phyloP scores from a whole-genome alignment of 2,888 invertebrate species.

The Dyspetes luteomarginatus region DNA sequence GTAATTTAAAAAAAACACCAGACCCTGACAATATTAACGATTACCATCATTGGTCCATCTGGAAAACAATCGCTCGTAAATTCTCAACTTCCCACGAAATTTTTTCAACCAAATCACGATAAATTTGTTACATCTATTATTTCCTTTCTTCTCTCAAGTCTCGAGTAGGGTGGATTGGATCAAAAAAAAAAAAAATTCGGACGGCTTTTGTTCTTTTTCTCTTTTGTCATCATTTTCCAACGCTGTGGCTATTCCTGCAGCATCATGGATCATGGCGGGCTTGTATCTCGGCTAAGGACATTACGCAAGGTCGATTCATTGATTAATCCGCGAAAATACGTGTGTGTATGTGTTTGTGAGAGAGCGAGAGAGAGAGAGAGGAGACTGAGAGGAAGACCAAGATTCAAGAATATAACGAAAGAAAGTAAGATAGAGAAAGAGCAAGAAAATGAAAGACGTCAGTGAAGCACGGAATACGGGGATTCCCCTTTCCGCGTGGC shows the following conservation, averaged over 20 bases:
- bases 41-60: not conserved
- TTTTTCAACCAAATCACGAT: not conserved
- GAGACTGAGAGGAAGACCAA: slow-evolving; percentile 13
- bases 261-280: slow-evolving; percentile 43
- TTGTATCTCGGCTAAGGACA: slow-evolving; percentile 55
- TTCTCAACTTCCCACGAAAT: not conserved
- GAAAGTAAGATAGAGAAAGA: too few relatives aligned
- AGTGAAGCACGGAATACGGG: slow-evolving; percentile 13
- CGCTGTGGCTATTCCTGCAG: not conserved
- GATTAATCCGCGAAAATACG: slow-evolving; percentile 64
- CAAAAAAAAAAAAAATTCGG: not conserved
- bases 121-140: not conserved
- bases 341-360: slow-evolving; percentile 1
- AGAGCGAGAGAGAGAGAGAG: slow-evolving; percentile 8
- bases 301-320: slow-evolving; percentile 69
- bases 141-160: not conserved
- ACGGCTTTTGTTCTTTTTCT: not conserved
- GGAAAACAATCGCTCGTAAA: not conserved
- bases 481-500: slow-evolving; percentile 19
- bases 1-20: too few relatives aligned
- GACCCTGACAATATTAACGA: too few relatives aligned
- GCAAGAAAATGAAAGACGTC: not conserved
- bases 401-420: not conserved
- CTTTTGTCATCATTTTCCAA: slow-evolving; percentile 5
- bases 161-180: not conserved